A percentile compares a stretch with the other conserved stretches of the same genome.
Evolutionary conservation across 2,113 vertebrate species (phyloP).

Genomic region (Hyaena hyaena): DNA sequence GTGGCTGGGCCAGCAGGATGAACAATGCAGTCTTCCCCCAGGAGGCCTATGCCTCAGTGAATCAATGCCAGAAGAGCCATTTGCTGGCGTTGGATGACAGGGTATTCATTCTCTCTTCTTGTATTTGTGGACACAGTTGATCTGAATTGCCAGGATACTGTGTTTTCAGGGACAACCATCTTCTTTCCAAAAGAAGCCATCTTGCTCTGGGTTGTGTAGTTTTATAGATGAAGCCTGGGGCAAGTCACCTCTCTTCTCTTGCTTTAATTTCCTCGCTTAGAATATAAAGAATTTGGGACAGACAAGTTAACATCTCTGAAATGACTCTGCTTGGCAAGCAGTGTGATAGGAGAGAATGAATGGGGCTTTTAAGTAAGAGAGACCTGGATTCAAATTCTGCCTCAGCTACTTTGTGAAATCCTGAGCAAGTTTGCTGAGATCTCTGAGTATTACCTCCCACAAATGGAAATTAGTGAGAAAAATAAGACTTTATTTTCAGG

Average conservation of each 20-base stretch:
- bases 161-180: conserved; percentile 58
- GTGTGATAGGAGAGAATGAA: not conserved
- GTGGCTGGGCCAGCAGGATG: conserved; percentile 74
- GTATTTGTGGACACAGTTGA: conserved; percentile 54
- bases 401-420: not conserved
- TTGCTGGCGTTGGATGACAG: conserved; percentile 43
- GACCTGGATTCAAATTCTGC: not conserved
- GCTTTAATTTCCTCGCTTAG: not conserved
- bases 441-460: not conserved
- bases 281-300: not conserved
- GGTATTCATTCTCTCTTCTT: not conserved
- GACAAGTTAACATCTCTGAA: not conserved
- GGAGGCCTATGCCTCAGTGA: conserved; percentile 79
- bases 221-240: not conserved
- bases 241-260: not conserved
- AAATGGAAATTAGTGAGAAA: not conserved
- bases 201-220: conserved; percentile 12
- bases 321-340: not conserved
- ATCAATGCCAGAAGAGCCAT: conserved; percentile 74
- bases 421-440: not conserved
- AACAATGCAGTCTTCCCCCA: conserved; percentile 72
- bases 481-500: not conserved
- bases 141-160: not conserved
- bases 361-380: not conserved
- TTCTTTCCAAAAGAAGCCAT: conserved; percentile 49